These are phyloP conservation scores for Scaptomyza hsui DNA, from an alignment of 1,140 invertebrate species.

Conservation along the genomic window DNA sequence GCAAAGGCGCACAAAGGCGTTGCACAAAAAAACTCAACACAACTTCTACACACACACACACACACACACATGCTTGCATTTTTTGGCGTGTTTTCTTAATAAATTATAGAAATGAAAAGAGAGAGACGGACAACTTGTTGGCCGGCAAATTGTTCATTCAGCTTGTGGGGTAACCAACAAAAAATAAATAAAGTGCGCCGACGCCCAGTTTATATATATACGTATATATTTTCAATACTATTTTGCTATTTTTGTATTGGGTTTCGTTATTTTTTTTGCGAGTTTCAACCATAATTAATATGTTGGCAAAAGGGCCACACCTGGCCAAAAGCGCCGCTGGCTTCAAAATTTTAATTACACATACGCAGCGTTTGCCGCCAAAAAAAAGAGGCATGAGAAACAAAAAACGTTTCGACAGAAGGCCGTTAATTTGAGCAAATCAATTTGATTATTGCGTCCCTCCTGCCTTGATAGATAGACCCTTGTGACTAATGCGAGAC, in stretches of 20 bases:
- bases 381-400: conserved; percentile 38
- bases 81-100: conserved; percentile 66
- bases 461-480: conserved; percentile 1
- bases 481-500: conserved; percentile 32
- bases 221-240: conserved; percentile 2
- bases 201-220: conserved; percentile 36
- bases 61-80: conserved; percentile 49
- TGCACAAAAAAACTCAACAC: conserved; percentile 54
- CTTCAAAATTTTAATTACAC: conserved; percentile 62
- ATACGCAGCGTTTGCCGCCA: conserved; percentile 45
- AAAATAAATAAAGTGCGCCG: conserved; percentile 38
- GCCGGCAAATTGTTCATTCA: conserved; percentile 29
- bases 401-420: conserved; percentile 29
- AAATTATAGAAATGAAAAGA: conserved; percentile 54
- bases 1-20: conserved; percentile 72
- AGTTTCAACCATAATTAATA: conserved; percentile 64
- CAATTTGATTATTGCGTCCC: conserved; percentile 37
- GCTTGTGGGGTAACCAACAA: conserved; percentile 5
- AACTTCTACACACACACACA: conserved; percentile 47
- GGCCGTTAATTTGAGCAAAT: conserved; percentile 46
- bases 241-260: conserved; percentile 31
- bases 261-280: conserved; percentile 31
- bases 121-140: conserved; percentile 46
- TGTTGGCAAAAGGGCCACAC: conserved; percentile 76
- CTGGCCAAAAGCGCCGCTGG: conserved; percentile 68